These are phyloP conservation scores for Amblyjoppa fuscipennis DNA, from an alignment of 2,888 invertebrate genomes.

Conservation along the genomic window DNA sequence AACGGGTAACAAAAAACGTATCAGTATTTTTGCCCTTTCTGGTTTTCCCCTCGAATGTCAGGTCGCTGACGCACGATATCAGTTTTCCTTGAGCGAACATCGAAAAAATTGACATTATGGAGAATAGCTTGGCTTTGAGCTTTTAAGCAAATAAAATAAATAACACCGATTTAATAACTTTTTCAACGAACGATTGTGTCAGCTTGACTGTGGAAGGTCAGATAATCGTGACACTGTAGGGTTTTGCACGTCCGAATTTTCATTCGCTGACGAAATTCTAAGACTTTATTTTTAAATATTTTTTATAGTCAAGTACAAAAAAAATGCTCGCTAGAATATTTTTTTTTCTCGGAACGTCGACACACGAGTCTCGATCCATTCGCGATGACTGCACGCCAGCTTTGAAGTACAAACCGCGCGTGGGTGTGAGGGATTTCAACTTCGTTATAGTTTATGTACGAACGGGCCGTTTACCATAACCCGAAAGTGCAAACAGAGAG, in stretches of 20 bases:
- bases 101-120: background rate
- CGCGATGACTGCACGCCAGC: background rate
- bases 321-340: too few relatives aligned
- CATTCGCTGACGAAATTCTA: too few relatives aligned
- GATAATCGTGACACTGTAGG: too few relatives aligned
- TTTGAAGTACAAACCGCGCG: background rate
- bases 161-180: too few relatives aligned
- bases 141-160: background rate
- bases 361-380: background rate
- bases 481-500: slow-evolving; percentile 15
- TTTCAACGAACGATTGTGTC: too few relatives aligned
- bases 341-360: too few relatives aligned
- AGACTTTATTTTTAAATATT: too few relatives aligned
- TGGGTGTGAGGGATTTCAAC: background rate
- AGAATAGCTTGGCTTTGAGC: background rate
- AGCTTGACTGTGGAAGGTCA: too few relatives aligned
- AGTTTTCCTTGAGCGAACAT: background rate
- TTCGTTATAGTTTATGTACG: background rate
- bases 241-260: too few relatives aligned
- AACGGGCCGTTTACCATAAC: background rate
- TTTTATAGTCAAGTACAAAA: too few relatives aligned
- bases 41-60: background rate
- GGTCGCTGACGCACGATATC: background rate
- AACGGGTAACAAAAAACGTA: background rate
- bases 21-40: background rate